Percentiles rank a stretch among this genome's conserved stretches.
Evolutionary conservation across 2,113 vertebrate genomes (phyloP).

Genomic region (Grammomys dolichurus): DNA sequence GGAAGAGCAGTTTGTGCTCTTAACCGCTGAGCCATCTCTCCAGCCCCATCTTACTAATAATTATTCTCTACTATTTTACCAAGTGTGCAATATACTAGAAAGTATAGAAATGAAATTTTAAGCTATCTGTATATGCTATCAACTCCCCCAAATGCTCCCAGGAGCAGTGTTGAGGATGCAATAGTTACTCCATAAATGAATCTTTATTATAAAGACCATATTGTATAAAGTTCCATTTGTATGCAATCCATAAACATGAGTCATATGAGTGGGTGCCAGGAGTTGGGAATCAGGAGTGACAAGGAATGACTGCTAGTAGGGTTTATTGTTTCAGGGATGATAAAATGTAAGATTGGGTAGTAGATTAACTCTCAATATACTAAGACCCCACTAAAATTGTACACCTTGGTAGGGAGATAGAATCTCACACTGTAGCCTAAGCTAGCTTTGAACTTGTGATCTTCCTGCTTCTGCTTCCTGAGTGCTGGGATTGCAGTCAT

Average conservation of each 20-base stretch:
- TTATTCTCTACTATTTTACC: not conserved
- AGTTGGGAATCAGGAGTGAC: not conserved
- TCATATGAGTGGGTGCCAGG: not conserved
- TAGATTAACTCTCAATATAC: not conserved
- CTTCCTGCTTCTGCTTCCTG: not conserved
- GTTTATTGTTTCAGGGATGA: not conserved
- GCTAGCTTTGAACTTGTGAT: not conserved
- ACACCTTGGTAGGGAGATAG: not conserved
- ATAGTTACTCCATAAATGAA: not conserved
- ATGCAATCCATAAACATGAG: constrained; percentile 3
- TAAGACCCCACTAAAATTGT: constrained; percentile 13
- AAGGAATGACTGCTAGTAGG: not conserved
- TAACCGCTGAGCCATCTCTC: no score
- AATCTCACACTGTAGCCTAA: not conserved
- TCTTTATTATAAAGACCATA: not conserved
- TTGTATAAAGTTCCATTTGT: not conserved
- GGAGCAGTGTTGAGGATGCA: not conserved
- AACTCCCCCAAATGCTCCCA: not conserved
- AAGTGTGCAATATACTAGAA: not conserved
- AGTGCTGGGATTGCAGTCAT: not conserved
- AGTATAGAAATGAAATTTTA: not conserved
- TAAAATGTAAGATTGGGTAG: not conserved
- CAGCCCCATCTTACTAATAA: no score
- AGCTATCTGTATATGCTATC: not conserved
- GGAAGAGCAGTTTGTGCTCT: no score